Conservation (phyloP, 2,888 invertebrate species). For the Siphlonurus alternatus region DNA sequence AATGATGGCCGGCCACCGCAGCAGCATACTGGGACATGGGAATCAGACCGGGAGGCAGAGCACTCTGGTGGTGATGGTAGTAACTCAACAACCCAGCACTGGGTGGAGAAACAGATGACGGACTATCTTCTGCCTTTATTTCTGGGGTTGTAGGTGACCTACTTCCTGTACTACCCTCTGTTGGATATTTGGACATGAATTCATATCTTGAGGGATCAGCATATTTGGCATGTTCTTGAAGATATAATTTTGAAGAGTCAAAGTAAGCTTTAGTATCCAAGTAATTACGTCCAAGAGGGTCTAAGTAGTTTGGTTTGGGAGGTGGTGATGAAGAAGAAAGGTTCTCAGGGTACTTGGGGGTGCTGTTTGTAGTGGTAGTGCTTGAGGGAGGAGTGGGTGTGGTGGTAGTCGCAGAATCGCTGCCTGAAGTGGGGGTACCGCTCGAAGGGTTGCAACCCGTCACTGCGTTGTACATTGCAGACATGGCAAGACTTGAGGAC, state of each 20-base stretch:
- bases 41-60: neutral
- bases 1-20: neutral
- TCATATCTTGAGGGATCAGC: neutral
- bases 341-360: neutral
- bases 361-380: neutral
- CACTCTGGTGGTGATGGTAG: conserved; percentile 1
- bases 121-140: neutral
- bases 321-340: neutral
- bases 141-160: neutral
- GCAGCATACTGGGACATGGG: neutral
- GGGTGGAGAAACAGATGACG: neutral
- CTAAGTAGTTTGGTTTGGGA: neutral
- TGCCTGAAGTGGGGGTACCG: neutral
- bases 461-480: conserved; percentile 1
- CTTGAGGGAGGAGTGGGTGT: neutral
- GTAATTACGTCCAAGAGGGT: neutral
- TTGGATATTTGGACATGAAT: neutral
- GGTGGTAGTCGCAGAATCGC: neutral
- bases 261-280: neutral
- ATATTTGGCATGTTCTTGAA: neutral
- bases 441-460: neutral
- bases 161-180: neutral
- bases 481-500: neutral
- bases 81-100: neutral
- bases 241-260: neutral